Evolutionary conservation across 2,888 invertebrate species (phyloP).

Genomic region (Lepidocyrtoides sp.): DNA sequence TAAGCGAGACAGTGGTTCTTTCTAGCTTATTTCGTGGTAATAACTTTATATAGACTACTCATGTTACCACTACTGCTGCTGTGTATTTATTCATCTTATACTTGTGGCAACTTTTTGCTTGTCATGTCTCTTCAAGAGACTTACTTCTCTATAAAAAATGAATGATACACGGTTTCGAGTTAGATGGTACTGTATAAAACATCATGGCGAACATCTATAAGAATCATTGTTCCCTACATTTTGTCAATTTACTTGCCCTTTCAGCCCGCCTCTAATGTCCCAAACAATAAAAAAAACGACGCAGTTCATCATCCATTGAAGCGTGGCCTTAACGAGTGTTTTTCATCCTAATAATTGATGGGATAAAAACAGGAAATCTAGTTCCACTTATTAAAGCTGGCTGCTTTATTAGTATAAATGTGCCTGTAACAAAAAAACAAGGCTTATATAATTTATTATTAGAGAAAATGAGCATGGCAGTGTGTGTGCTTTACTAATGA

Average conservation of each 20-base stretch:
- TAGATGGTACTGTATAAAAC: not conserved
- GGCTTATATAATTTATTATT: not conserved
- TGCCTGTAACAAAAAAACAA: not conserved
- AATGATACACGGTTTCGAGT: not conserved
- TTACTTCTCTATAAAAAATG: slow-evolving; percentile 14
- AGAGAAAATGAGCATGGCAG: not conserved
- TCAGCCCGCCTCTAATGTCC: not conserved
- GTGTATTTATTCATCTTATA: not conserved
- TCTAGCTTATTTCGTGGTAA: not conserved
- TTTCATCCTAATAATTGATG: slow-evolving; percentile 56
- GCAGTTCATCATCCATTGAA: slow-evolving; percentile 9
- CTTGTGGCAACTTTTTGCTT: slow-evolving; percentile 3
- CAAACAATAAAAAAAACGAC: not conserved
- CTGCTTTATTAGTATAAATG: not conserved
- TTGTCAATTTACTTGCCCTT: not conserved
- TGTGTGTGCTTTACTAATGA: not conserved
- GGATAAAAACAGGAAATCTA: slow-evolving; percentile 50
- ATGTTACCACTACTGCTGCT: not conserved
- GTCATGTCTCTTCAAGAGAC: not conserved
- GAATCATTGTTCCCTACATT: not conserved
- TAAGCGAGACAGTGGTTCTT: not conserved
- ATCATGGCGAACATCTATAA: not conserved
- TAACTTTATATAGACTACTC: too few species aligned
- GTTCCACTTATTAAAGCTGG: slow-evolving; percentile 2
- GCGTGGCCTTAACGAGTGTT: slow-evolving; percentile 10